Conservation (phyloP, 2,888 invertebrate species). For the Eumacrocentrus americanus region DNA sequence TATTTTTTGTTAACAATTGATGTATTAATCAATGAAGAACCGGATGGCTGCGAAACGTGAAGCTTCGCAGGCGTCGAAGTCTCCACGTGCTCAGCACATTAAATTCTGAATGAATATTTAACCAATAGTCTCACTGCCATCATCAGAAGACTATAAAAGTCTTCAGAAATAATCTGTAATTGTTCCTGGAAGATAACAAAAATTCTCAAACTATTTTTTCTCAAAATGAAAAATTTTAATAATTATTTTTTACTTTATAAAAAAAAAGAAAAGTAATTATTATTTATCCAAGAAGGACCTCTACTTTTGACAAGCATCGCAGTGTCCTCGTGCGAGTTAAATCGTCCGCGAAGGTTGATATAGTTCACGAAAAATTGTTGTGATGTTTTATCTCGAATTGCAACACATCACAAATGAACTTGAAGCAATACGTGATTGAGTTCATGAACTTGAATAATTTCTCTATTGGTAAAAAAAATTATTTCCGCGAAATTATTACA, state of each 20-base stretch:
- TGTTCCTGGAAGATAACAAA: background rate
- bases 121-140: background rate
- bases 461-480: too few species aligned
- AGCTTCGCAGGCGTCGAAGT: slow-evolving; percentile 1
- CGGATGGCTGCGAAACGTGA: background rate
- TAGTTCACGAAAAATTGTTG: slow-evolving; percentile 5
- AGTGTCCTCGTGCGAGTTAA: slow-evolving; percentile 19
- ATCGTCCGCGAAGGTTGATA: slow-evolving; percentile 18
- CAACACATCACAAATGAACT: slow-evolving; percentile 11
- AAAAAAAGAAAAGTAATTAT: too few species aligned
- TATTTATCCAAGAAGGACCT: background rate
- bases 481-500: too few species aligned
- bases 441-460: slow-evolving; percentile 18
- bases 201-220: background rate
- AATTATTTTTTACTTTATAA: too few species aligned
- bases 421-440: slow-evolving; percentile 22
- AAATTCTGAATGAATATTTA: slow-evolving; percentile 1
- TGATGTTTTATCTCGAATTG: background rate
- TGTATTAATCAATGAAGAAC: background rate
- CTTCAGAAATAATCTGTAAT: background rate
- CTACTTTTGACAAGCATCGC: background rate
- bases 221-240: background rate
- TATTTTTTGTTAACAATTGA: background rate
- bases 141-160: background rate
- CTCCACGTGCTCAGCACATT: slow-evolving; percentile 3